A percentile compares a stretch with the other conserved stretches of the same genome.
phyloP scores from a whole-genome alignment of 1,140 invertebrate genomes.

The Scaptomyza graminum region DNA sequence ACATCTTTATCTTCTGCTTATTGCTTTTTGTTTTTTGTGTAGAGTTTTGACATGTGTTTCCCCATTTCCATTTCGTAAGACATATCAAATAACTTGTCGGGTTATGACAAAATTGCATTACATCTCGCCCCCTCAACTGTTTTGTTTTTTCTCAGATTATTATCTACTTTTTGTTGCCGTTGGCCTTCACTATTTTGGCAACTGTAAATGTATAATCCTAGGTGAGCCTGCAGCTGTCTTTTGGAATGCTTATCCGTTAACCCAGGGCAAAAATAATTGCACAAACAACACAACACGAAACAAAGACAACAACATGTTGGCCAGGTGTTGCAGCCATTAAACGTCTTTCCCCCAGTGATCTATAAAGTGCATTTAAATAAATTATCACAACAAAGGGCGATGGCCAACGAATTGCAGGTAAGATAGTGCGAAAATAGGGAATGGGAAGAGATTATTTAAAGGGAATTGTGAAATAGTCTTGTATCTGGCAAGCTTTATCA shows the following conservation, averaged over 20 bases:
- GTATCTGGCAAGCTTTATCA: too few species aligned
- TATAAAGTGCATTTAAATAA: slow-evolving; percentile 76
- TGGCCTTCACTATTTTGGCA: slow-evolving; percentile 19
- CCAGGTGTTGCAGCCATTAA: slow-evolving; percentile 52
- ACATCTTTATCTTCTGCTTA: neutral
- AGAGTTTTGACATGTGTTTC: slow-evolving; percentile 69
- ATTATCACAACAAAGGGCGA: slow-evolving; percentile 60
- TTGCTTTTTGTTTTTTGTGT: slow-evolving; percentile 45
- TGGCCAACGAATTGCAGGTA: neutral
- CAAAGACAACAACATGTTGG: slow-evolving; percentile 1
- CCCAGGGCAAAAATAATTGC: slow-evolving; percentile 57
- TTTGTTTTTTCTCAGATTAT: neutral
- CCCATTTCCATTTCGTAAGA: slow-evolving; percentile 7
- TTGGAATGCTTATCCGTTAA: slow-evolving; percentile 54
- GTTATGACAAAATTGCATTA: slow-evolving; percentile 1
- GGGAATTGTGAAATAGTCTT: too few species aligned
- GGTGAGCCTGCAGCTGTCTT: slow-evolving; percentile 32
- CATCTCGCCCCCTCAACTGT: neutral
- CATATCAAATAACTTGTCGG: slow-evolving; percentile 24
- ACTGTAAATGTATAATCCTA: neutral
- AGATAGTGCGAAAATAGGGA: slow-evolving; percentile 17
- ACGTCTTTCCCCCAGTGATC: slow-evolving; percentile 31
- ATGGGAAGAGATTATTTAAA: slow-evolving; percentile 44
- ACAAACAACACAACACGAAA: slow-evolving; percentile 1
- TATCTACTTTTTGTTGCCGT: slow-evolving; percentile 25